Evolutionary conservation across 2,888 invertebrate species (phyloP), one percentile per base, ranked within the genome.

Genomic region (Arenicola marina): DNA sequence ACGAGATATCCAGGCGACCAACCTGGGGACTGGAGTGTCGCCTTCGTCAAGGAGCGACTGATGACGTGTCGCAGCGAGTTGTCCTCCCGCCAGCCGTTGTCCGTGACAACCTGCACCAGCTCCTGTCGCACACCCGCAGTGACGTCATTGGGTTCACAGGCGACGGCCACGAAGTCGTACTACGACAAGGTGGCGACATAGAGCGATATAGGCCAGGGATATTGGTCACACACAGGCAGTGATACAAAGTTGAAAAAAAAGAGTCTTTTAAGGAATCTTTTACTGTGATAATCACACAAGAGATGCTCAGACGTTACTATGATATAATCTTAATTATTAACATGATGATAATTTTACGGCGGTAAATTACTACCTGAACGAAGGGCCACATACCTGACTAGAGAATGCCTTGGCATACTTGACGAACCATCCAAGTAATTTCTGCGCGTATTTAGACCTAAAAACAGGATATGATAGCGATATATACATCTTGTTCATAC

Each of bases 81-180:
- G 53, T 81, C 79, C 59, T 80, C 80, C 15, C 77, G 63, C 80
- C 81, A 81, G 34, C 79, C 77, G 61, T 76, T 79, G 43, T 77
- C 71, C 4, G 79, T 78, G 43, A 82, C 76, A 48, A 69, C 58
- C 59, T 80, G 78, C 15, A 78, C 75, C 58, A 82, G 66, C 3
- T 75, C 68, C 63, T 80, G 78, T 26, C 78, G 72, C 34, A 76
- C 76, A 1, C 71, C 64, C 18, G 73, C 70, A 3, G 67, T 61
- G 7, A 69, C 62, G 1, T 73, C 75, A 31, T 66, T 68, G 24
- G 71, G 44, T 74, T 70, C 75, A 70, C 78, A 73, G 0, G 78
- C 73, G 46, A 82, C 76, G 43, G 78, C 79, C 56, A 81, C 69
- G 59, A 76, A 81, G 63, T 78, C 78, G 65, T 76, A 78, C 76